Base-by-base conservation (phyloP, 2,797 vertebrate species). In the Aphelocoma californica region DNA sequence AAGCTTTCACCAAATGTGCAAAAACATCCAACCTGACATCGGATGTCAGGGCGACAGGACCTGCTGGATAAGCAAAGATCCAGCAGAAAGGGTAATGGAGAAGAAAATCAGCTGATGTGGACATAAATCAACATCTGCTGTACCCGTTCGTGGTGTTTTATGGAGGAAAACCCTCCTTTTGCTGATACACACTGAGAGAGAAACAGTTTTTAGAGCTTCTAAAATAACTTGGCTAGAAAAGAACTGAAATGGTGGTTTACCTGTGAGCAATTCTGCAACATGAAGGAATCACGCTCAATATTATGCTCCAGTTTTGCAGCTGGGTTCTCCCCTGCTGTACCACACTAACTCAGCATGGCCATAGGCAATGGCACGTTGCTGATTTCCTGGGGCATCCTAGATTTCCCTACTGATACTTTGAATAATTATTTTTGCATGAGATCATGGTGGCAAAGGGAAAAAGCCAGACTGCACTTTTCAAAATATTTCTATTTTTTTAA, bases 61-160 rank as follows among this genome's bases (percentile, higher is more conserved):
- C 91, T 93, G 87, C 95, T 88, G 47, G 58, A 67, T 88, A 94
- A 88, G 91, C 96, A 93, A 72, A 90, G 92, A 81, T 34, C 54
- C 71, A 90, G 67, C 29, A 90, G 82, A 44, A 93, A 90, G 88
- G 67, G 94, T 62, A 97, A 90, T 88, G 82, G 86, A 92, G 85
- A 74, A 93, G 91, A 96, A 96, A 94, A 97, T 66, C 92, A 92
- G 96, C 95, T 95, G 95, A 97, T 60, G 91, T 62, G 85, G 89
- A 70, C 91, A 94, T 10, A 91, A 94, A 93, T 11, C 45, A 73
- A 86, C 92, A 96, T 79, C 92, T 94, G 89, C 86, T 94, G 75
- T 13, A 21, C 26, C 45, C 17, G 2, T 89, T 40, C 32, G 38
- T 60, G 32, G 56, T 3, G 32, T 38, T 81, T 84, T 20, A 44